Percentiles rank a stretch among this genome's conserved stretches.
Evolutionary conservation across 2,113 vertebrate genomes (phyloP).

Genomic region (Climacteris rufus): DNA sequence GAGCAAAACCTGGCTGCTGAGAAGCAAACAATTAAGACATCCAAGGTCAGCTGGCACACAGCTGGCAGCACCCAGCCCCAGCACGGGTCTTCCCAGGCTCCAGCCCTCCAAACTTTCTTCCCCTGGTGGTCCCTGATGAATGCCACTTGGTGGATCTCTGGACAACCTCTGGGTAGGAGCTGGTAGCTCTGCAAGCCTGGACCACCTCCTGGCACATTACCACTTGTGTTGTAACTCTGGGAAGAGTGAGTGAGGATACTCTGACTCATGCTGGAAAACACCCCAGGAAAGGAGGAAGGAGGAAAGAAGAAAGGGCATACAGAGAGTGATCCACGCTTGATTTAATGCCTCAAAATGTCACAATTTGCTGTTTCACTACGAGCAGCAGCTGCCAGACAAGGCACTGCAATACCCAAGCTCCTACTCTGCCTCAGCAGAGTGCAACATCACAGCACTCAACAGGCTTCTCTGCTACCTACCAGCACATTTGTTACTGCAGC

Average conservation of each 20-base stretch:
- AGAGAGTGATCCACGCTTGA: background rate
- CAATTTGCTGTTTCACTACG: background rate
- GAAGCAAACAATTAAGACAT: background rate
- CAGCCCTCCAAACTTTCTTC: background rate
- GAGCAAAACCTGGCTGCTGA: background rate
- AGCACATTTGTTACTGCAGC: background rate
- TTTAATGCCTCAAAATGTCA: background rate
- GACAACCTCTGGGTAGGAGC: background rate
- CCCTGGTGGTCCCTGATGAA: background rate
- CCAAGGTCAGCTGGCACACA: accelerated
- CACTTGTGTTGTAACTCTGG: background rate
- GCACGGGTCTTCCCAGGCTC: background rate
- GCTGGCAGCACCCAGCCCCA: background rate
- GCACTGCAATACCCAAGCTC: accelerated
- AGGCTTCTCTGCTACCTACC: background rate
- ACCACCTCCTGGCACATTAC: background rate
- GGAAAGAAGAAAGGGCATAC: background rate
- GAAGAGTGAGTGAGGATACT: background rate
- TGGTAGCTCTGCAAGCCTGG: background rate
- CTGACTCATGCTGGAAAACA: background rate
- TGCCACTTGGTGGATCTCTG: accelerated
- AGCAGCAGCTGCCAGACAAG: background rate
- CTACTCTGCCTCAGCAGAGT: background rate
- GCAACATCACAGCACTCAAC: background rate
- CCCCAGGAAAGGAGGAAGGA: background rate